A percentile compares a stretch with the other conserved stretches of the same genome.
These are phyloP conservation scores for Lordiphosa andalusiaca DNA, from an alignment of 2,888 invertebrate species.

Conservation along the genomic window DNA sequence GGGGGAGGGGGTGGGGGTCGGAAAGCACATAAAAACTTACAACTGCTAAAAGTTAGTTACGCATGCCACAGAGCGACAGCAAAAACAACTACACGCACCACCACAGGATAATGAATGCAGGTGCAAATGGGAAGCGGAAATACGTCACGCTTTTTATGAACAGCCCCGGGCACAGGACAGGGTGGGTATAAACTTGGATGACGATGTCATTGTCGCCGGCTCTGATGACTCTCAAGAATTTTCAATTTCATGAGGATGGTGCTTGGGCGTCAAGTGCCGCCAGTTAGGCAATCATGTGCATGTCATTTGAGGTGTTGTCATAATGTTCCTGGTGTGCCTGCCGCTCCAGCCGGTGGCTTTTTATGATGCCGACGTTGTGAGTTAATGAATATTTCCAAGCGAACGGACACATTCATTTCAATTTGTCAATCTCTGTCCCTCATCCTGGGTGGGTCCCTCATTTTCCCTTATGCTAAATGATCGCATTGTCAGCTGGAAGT, in stretches of 20 bases:
- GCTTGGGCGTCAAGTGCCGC: constrained; percentile 25
- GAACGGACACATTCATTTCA: constrained; percentile 75
- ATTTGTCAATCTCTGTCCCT: constrained; percentile 77
- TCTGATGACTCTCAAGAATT: constrained; percentile 67
- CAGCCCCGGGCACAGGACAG: constrained; percentile 2
- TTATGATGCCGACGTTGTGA: constrained; percentile 51
- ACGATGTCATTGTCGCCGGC: constrained; percentile 36
- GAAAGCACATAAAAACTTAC: constrained; percentile 57
- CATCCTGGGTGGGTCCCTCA: constrained; percentile 40
- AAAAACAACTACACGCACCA: constrained; percentile 15
- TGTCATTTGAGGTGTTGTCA: constrained; percentile 66
- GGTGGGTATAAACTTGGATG: constrained; percentile 40
- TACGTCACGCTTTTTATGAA: constrained; percentile 68
- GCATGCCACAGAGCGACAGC: constrained; percentile 15
- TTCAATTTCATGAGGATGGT: constrained; percentile 55
- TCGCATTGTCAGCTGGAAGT: constrained; percentile 29
- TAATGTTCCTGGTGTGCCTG: constrained; percentile 40
- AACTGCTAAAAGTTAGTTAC: constrained; percentile 70
- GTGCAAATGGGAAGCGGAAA: constrained; percentile 72
- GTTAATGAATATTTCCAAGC: constrained; percentile 77
- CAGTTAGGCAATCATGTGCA: constrained; percentile 57
- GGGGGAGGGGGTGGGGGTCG: not conserved
- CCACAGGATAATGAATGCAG: constrained; percentile 66
- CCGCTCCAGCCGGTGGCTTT: constrained; percentile 26
- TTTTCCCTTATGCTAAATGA: constrained; percentile 67